Percentiles rank a stretch among this genome's conserved stretches.
These are phyloP conservation scores for Venustoraphidia nigricollis DNA, from an alignment of 2,888 invertebrate genomes.

Conservation along the genomic window DNA sequence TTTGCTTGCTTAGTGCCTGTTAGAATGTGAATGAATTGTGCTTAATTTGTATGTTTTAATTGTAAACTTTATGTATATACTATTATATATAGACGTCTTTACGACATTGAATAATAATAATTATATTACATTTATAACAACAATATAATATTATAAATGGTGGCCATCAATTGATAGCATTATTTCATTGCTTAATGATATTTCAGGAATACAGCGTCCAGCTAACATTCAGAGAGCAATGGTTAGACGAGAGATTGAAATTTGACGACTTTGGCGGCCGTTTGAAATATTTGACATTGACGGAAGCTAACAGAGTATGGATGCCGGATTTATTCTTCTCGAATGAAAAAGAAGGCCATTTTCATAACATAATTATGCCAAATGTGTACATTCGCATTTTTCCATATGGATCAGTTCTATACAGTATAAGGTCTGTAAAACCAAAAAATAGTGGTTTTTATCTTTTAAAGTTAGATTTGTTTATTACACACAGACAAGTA, in stretches of 20 bases:
- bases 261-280: conserved; percentile 80
- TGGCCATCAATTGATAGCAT: too few species aligned
- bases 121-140: too few species aligned
- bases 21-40: too few species aligned
- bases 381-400: conserved; percentile 95
- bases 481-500: too few species aligned
- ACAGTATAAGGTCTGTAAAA: conserved; percentile 66
- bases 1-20: too few species aligned
- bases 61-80: too few species aligned
- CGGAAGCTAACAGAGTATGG: conserved; percentile 92
- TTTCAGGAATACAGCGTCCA: conserved; percentile 95
- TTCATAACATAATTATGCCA: conserved; percentile 95
- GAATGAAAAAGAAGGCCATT: conserved; percentile 94
- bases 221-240: conserved; percentile 93
- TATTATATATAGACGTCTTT: too few species aligned
- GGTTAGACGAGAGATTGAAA: conserved; percentile 84
- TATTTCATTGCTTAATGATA: too few species aligned
- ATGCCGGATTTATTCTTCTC: conserved; percentile 98
- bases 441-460: background rate
- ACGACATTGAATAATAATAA: too few species aligned
- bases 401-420: conserved; percentile 86
- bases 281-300: conserved; percentile 80
- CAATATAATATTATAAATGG: too few species aligned
- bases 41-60: too few species aligned
- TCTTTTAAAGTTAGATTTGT: background rate